A percentile compares a stretch with the other conserved stretches of the same genome.
Conservation (phyloP, 1,140 invertebrate genomes). For the Pseudomyrmex cubaensis region DNA sequence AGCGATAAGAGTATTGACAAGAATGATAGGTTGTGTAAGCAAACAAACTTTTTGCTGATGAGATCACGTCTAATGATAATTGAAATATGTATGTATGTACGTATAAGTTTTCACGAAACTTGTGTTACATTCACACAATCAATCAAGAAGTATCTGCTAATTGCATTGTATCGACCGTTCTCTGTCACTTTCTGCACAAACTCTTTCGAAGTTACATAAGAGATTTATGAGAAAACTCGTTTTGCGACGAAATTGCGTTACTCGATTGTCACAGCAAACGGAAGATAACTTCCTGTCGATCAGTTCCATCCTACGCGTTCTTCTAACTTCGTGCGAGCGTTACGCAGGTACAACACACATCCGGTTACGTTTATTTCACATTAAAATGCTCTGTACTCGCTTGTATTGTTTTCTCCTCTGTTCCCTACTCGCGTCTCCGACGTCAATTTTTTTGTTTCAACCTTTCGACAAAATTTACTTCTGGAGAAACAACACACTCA, state of each 20-base stretch:
- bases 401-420: neutral
- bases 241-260: conserved; percentile 8
- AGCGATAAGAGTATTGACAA: neutral
- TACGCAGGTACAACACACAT: conserved; percentile 26
- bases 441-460: conserved; percentile 1
- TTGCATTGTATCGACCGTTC: conserved; percentile 2
- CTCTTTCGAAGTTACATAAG: neutral
- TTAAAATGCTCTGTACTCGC: neutral
- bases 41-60: too few species aligned
- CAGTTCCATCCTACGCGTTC: conserved; percentile 53
- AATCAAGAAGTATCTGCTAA: neutral
- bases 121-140: neutral
- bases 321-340: conserved; percentile 26
- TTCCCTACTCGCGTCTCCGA: neutral
- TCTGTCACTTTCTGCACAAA: too few species aligned
- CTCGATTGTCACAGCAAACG: conserved; percentile 35
- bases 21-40: too few species aligned
- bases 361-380: neutral
- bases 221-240: conserved; percentile 5
- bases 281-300: conserved; percentile 66
- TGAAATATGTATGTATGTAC: too few species aligned
- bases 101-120: too few species aligned
- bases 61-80: too few species aligned
- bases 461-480: neutral
- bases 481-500: neutral